A percentile compares a stretch with the other conserved stretches of the same genome.
Evolutionary conservation across 2,888 invertebrate species (phyloP).

Genomic region (Agrotis ipsilon): DNA sequence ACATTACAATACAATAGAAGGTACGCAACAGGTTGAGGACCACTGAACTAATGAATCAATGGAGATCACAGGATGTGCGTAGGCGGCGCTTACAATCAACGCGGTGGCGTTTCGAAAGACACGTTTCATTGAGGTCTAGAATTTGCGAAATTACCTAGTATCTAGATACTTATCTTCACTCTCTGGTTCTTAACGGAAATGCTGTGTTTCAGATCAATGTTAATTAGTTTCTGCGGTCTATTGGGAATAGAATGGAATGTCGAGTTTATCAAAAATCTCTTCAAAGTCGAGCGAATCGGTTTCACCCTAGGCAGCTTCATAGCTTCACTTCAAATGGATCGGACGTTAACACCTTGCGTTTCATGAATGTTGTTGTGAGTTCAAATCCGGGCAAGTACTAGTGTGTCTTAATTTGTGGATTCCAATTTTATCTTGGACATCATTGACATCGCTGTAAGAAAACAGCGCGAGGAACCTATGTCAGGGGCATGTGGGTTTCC

Average conservation of each 20-base stretch:
- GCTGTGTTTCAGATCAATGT: constrained; percentile 22
- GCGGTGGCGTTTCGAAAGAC: constrained; percentile 72
- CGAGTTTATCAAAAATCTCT: too few species aligned
- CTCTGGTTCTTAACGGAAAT: constrained; percentile 38
- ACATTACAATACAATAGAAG: neutral
- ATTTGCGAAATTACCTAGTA: constrained; percentile 61
- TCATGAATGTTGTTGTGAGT: too few species aligned
- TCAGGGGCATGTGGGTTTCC: too few species aligned
- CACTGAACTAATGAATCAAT: constrained; percentile 68
- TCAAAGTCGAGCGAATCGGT: too few species aligned
- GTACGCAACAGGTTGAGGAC: constrained; percentile 41
- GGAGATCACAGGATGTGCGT: constrained; percentile 76
- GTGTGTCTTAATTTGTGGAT: too few species aligned
- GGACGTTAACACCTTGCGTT: too few species aligned
- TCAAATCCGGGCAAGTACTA: too few species aligned
- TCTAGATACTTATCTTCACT: constrained; percentile 50
- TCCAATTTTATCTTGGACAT: too few species aligned
- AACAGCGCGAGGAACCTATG: too few species aligned
- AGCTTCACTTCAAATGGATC: too few species aligned
- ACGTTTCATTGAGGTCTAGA: constrained; percentile 52
- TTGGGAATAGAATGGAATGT: neutral
- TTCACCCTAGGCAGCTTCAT: too few species aligned
- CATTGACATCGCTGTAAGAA: too few species aligned
- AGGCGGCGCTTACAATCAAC: constrained; percentile 74
- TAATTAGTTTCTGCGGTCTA: constrained; percentile 7